phyloP scores from a whole-genome alignment of 2,888 invertebrate genomes.

The Ochlodes sylvanus region DNA sequence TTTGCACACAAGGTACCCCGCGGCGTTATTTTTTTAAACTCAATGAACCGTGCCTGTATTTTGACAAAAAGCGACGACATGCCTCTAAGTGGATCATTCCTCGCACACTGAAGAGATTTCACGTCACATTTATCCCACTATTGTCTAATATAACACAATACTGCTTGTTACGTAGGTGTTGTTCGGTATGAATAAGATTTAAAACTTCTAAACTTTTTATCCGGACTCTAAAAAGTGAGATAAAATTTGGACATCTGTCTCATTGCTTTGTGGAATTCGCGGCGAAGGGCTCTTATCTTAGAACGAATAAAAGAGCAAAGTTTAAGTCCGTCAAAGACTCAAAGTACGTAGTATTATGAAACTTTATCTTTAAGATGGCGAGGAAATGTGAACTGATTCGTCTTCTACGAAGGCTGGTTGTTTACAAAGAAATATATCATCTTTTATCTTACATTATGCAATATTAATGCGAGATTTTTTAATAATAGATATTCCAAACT shows the following conservation, averaged over 20 bases:
- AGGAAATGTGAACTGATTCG: slow-evolving; percentile 3
- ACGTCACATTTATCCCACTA: slow-evolving; percentile 76
- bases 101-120: slow-evolving; percentile 70
- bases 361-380: slow-evolving; percentile 18
- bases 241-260: slow-evolving; percentile 74
- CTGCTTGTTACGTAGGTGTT: slow-evolving; percentile 78
- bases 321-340: slow-evolving; percentile 34
- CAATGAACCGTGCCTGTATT: slow-evolving; percentile 75
- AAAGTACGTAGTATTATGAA: neutral
- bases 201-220: slow-evolving; percentile 63
- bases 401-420: slow-evolving; percentile 1
- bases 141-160: slow-evolving; percentile 70
- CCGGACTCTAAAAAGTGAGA: slow-evolving; percentile 54
- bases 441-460: neutral
- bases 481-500: too few species aligned
- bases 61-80: slow-evolving; percentile 77
- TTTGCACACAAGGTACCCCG: slow-evolving; percentile 77
- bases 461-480: too few species aligned
- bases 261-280: slow-evolving; percentile 62
- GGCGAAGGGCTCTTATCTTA: slow-evolving; percentile 49
- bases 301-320: slow-evolving; percentile 62
- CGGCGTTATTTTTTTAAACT: slow-evolving; percentile 76
- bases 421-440: neutral
- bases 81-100: slow-evolving; percentile 82
- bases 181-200: slow-evolving; percentile 67